A percentile compares a stretch with the other conserved stretches of the same genome.
Conservation (phyloP, 2,113 vertebrate genomes). For the Heliornis fulica region DNA sequence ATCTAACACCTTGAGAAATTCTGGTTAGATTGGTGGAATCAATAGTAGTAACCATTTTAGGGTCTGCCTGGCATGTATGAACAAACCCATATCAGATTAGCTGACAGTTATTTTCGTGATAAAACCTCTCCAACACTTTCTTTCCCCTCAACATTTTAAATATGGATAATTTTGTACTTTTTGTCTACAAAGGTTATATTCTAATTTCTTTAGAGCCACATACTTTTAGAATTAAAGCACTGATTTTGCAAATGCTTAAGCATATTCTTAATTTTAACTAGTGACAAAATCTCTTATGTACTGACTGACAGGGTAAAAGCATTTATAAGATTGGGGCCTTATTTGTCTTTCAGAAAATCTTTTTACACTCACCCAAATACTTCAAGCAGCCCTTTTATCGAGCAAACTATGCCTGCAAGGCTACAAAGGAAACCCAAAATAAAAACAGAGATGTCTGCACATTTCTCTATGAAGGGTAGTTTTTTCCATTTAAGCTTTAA, state of each 20-base stretch:
- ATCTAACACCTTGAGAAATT: neutral
- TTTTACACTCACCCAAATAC: slow-evolving; percentile 32
- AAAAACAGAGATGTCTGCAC: slow-evolving; percentile 73
- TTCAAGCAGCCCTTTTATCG: slow-evolving; percentile 72
- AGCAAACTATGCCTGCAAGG: slow-evolving; percentile 76
- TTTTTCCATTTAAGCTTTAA: slow-evolving; percentile 77
- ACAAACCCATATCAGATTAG: neutral
- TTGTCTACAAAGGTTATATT: neutral
- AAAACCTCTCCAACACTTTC: neutral
- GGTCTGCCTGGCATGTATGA: neutral
- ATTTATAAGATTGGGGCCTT: neutral
- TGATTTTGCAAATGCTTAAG: neutral
- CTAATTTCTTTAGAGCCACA: neutral
- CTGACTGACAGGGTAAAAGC: neutral
- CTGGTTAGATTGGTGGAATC: neutral
- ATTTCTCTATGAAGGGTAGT: slow-evolving; percentile 62
- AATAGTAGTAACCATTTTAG: neutral
- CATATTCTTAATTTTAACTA: neutral
- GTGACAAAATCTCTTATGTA: neutral
- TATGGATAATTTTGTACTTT: neutral
- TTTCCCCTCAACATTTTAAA: neutral
- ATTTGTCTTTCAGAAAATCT: neutral
- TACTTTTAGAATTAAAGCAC: neutral
- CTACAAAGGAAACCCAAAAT: slow-evolving; percentile 77
- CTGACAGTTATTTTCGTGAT: neutral